Evolutionary conservation across 2,888 invertebrate species (phyloP).

Genomic region (Prosapia bicincta): DNA sequence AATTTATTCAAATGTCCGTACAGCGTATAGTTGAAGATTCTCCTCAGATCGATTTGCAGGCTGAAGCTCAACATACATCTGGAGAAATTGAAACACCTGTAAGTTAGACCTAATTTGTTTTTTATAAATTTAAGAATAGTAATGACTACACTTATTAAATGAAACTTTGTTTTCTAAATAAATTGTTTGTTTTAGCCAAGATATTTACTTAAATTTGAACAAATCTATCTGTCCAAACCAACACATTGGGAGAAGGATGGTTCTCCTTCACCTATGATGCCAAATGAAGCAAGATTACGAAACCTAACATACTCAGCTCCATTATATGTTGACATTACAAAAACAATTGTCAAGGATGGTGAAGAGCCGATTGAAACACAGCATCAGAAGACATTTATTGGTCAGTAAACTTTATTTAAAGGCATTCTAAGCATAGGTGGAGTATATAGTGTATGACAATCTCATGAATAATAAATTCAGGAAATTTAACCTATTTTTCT

Average conservation of each 20-base stretch:
- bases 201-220: slow-evolving; percentile 95
- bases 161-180: background rate
- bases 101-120: no score
- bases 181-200: slow-evolving; percentile 57
- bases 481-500: no score
- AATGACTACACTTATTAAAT: no score
- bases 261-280: slow-evolving; percentile 99
- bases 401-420: no score
- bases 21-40: slow-evolving; percentile 99
- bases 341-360: slow-evolving; percentile 88
- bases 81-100: slow-evolving; percentile 88
- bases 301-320: slow-evolving; percentile 99
- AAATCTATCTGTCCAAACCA: slow-evolving; percentile 98
- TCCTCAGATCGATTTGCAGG: slow-evolving; percentile 94
- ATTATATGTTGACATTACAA: slow-evolving; percentile 97
- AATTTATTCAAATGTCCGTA: slow-evolving; percentile 99
- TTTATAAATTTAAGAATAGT: slow-evolving; percentile 17
- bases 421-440: no score
- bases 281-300: slow-evolving; percentile 95
- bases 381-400: slow-evolving; percentile 67
- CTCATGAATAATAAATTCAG: no score
- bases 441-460: no score
- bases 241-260: slow-evolving; percentile 99
- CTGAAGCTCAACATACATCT: slow-evolving; percentile 94
- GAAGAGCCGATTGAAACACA: slow-evolving; percentile 79